Evolutionary conservation across 2,888 invertebrate species (phyloP), one percentile per base, ranked within the genome.

Genomic region (Tuta absoluta): DNA sequence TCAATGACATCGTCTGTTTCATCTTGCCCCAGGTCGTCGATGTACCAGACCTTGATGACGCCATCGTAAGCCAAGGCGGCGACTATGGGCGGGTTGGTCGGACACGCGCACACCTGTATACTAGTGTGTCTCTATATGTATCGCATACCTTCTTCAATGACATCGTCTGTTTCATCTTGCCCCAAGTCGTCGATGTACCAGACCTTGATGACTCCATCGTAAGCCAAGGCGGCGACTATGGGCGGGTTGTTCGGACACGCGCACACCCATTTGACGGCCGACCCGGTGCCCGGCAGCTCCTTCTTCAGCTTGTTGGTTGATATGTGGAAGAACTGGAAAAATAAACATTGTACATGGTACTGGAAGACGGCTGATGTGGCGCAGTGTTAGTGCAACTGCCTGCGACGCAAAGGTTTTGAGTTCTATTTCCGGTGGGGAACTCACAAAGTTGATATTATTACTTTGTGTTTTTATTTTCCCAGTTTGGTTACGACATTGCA

Each of bases 41-140:
- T 84, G 71, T 88, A 89, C 93, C 93, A 95, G 33, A 95, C 74
- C 68, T 93, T 93, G 14, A 94, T 85, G 23, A 83, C 82, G 0
- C 94, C 94, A 70, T 93, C 92, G 33, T 84, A 83, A 7, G 92
- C 92, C 10, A 94, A 80, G 0, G 95, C 93, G 14, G 95, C 87
- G 63, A 95, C 93, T 24, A 90, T 86, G 0, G 89, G 87, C 3
- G 92, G 92, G 66, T 90, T 85, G 1, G 73, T 74, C 0, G 92
- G 90, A 65, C 92, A 90, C 4, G 93, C 85, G 1, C 93, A 91
- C 4, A 94, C 75, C 82, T 88, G 91, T 53, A 84, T 87, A n/a
- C 7, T 94, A 85, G 2, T 88, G 75, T 0, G 84, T 82, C 0
- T 77, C 84, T 21, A 91, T 89, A 0, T 92, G 92, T 0, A 75